Conservation (phyloP, 2,113 vertebrate species). For the Grus americana region DNA sequence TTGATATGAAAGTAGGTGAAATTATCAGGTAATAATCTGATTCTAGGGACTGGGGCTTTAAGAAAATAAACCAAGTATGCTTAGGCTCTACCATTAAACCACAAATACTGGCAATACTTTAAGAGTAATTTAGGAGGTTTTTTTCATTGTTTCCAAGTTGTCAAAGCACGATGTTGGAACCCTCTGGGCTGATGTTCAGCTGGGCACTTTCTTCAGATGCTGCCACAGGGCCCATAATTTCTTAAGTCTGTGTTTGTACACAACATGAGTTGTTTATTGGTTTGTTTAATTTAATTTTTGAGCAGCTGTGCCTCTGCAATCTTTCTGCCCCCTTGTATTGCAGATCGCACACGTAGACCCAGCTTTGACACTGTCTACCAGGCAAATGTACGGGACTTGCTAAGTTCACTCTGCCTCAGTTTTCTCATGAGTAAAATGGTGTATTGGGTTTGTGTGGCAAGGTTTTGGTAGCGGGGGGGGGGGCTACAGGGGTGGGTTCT, state of each 20-base stretch:
- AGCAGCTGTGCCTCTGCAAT: background rate
- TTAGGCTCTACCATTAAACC: background rate
- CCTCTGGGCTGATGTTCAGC: background rate
- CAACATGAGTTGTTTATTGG: background rate
- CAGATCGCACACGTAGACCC: rapidly evolving
- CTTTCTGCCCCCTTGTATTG: background rate
- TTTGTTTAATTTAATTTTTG: background rate
- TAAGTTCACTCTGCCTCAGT: background rate
- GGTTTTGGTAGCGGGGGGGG: too few relatives aligned
- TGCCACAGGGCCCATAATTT: background rate
- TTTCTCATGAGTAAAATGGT: background rate
- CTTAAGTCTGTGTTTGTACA: background rate
- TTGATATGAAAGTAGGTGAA: background rate
- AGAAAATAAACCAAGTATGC: background rate
- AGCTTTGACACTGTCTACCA: background rate
- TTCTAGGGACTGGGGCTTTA: background rate
- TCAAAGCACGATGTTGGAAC: background rate
- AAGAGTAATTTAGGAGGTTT: background rate
- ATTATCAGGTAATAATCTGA: background rate
- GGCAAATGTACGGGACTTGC: background rate
- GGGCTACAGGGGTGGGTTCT: too few relatives aligned
- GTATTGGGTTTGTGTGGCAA: too few relatives aligned
- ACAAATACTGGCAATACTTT: background rate
- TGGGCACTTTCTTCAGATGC: background rate
- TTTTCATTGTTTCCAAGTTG: background rate